Evolutionary conservation across 2,797 vertebrate genomes (phyloP).

Genomic region (Borostomias antarcticus): DNA sequence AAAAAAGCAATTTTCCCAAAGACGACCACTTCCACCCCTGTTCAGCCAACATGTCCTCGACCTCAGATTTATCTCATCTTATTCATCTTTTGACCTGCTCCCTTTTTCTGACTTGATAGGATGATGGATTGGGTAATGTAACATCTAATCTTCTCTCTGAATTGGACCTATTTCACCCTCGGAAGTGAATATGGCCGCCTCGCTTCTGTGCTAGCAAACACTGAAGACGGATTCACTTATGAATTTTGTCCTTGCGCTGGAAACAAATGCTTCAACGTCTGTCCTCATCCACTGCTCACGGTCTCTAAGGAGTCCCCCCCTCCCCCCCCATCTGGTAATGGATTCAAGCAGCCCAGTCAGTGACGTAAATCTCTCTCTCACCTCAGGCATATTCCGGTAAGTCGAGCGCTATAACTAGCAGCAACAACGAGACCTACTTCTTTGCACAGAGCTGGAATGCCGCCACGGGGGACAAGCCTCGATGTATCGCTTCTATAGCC

Average conservation of each 20-base stretch:
- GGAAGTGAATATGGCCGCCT: conserved; percentile 53
- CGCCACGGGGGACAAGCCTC: conserved; percentile 40
- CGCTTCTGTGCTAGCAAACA: conserved; percentile 50
- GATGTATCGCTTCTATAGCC: conserved; percentile 28
- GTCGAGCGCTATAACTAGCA: conserved; percentile 67
- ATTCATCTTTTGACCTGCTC: conserved; percentile 17
- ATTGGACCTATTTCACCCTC: conserved; percentile 39
- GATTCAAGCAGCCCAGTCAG: conserved; percentile 62
- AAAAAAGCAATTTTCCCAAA: neutral
- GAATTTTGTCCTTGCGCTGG: conserved; percentile 63
- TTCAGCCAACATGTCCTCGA: neutral
- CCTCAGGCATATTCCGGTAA: conserved; percentile 63
- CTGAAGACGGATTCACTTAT: conserved; percentile 66
- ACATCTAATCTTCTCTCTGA: conserved; percentile 62
- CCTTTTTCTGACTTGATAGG: conserved; percentile 36
- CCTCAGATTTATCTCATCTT: conserved; percentile 8
- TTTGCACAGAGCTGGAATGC: conserved; percentile 45
- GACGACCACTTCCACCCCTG: neutral
- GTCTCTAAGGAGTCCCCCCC: conserved; percentile 45
- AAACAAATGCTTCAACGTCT: conserved; percentile 59
- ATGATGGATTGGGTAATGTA: conserved; percentile 47
- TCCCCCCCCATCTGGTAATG: conserved; percentile 60
- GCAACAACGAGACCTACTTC: conserved; percentile 64
- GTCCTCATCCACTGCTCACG: conserved; percentile 59
- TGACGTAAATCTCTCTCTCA: conserved; percentile 63